Conservation (phyloP, 2,797 vertebrate genomes). For the Chaetophractus vellerosus region DNA sequence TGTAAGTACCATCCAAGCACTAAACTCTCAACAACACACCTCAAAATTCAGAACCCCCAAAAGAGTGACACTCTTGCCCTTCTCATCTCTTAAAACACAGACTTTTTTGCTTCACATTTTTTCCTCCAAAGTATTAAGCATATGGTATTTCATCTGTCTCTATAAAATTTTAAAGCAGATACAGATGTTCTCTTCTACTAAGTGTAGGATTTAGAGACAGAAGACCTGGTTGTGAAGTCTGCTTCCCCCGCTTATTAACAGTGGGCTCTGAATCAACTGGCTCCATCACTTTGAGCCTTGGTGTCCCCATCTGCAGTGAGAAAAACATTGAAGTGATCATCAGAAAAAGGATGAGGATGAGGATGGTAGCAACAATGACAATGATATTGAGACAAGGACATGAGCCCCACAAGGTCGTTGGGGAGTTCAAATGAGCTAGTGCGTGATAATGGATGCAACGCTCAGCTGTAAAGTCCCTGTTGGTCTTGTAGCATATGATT, state of each 20-base stretch:
- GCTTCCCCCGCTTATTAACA: neutral
- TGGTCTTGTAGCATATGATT: neutral
- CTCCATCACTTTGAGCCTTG: neutral
- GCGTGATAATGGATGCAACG: neutral
- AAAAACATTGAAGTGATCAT: neutral
- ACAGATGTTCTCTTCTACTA: conserved; percentile 75
- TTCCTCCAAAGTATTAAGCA: conserved; percentile 65
- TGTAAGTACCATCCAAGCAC: neutral
- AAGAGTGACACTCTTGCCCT: conserved; percentile 61
- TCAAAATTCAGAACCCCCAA: conserved; percentile 2
- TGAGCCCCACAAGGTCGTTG: neutral
- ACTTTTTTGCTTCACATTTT: conserved; percentile 79
- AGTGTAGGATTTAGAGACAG: conserved; percentile 62
- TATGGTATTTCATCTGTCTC: conserved; percentile 78
- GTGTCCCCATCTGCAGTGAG: neutral
- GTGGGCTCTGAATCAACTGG: neutral
- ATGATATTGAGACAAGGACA: neutral
- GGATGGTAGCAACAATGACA: neutral
- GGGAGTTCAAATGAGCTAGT: neutral
- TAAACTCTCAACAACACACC: neutral
- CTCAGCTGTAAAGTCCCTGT: neutral
- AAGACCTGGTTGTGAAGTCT: conserved; percentile 59
- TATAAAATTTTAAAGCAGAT: conserved; percentile 72
- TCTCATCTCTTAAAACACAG: conserved; percentile 71
- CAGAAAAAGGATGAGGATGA: no score